These are phyloP conservation scores for Phragmatobia fuliginosa DNA, from an alignment of 2,888 invertebrate genomes.

Conservation along the genomic window DNA sequence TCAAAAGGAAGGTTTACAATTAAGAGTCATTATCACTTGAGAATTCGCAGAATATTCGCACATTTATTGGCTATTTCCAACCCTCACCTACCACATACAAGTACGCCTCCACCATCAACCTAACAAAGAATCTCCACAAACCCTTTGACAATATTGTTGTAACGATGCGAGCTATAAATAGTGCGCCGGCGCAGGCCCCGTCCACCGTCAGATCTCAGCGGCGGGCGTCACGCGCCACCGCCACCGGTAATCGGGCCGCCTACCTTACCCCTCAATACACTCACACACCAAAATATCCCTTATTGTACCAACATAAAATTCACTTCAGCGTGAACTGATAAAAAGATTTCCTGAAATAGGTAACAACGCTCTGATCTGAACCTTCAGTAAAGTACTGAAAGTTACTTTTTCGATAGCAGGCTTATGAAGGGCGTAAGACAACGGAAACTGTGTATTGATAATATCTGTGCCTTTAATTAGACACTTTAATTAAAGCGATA, in stretches of 20 bases:
- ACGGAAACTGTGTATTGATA: constrained; percentile 69
- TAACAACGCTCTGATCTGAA: constrained; percentile 31
- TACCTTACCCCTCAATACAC: constrained; percentile 59
- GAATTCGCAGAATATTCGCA: background rate
- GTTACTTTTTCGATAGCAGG: constrained; percentile 27
- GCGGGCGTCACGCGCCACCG: constrained; percentile 82
- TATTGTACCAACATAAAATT: constrained; percentile 25
- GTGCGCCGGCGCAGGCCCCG: constrained; percentile 36
- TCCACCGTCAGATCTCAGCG: constrained; percentile 75
- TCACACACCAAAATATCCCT: constrained; percentile 22
- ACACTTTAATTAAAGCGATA: constrained; percentile 80
- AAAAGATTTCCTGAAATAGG: constrained; percentile 21
- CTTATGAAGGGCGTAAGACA: constrained; percentile 68
- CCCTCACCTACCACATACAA: constrained; percentile 20
- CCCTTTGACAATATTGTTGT: constrained; percentile 22
- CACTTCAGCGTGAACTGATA: constrained; percentile 10
- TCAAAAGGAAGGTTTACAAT: background rate
- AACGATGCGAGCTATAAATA: constrained; percentile 21
- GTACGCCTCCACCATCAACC: constrained; percentile 20
- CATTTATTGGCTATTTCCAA: constrained; percentile 5
- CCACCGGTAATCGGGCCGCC: constrained; percentile 75
- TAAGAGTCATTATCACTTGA: background rate
- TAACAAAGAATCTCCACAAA: constrained; percentile 26
- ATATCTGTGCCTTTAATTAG: constrained; percentile 78
- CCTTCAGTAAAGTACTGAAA: constrained; percentile 24